These are phyloP conservation scores for Phyllostomus discolor DNA, from an alignment of 2,113 vertebrate species.

Conservation along the genomic window DNA sequence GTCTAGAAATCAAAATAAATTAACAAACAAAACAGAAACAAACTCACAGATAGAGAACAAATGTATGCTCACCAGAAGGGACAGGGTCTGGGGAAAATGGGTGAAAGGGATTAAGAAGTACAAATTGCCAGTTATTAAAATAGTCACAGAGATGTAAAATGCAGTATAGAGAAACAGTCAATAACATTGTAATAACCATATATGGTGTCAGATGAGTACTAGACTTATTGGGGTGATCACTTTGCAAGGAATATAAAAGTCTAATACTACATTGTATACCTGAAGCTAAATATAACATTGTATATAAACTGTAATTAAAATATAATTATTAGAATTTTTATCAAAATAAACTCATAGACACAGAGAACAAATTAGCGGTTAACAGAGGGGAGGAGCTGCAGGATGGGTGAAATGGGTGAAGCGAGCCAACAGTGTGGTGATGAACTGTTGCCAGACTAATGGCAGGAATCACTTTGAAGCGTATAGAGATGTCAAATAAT, in stretches of 20 bases:
- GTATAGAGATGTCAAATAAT: background rate
- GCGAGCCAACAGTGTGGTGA: background rate
- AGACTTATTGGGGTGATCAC: background rate
- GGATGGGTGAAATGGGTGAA: background rate
- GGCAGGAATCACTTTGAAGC: background rate
- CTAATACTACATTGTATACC: background rate
- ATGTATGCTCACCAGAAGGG: background rate
- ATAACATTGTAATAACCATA: background rate
- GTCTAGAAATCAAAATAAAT: background rate
- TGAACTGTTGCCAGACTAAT: background rate
- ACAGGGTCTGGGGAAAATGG: background rate
- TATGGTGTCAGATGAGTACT: background rate
- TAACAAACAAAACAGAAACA: background rate
- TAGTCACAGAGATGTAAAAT: background rate
- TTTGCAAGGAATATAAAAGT: background rate
- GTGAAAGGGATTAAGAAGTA: background rate
- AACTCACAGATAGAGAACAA: background rate
- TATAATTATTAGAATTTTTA: background rate
- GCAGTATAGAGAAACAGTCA: background rate
- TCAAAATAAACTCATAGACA: background rate
- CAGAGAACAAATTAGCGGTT: background rate
- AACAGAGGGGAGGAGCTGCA: too few species aligned
- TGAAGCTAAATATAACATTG: background rate
- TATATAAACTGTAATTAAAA: background rate
- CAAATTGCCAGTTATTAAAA: background rate